Conservation (phyloP, 2,888 invertebrate species). For the Sminthurinus aureus region DNA sequence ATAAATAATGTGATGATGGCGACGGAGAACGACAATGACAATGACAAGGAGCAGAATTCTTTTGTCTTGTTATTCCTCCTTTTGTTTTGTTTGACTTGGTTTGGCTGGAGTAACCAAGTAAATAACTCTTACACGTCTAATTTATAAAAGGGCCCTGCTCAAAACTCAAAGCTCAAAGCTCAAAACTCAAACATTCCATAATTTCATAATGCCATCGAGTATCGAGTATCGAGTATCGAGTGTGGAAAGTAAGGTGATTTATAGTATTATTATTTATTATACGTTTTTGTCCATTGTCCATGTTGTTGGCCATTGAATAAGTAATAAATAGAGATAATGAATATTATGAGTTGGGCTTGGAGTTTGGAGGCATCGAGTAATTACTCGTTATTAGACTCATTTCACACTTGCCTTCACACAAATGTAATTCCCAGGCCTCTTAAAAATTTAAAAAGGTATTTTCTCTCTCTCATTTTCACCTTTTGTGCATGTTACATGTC, state of each 20-base stretch:
- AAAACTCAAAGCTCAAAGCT: not conserved
- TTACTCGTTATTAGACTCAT: conserved; percentile 15
- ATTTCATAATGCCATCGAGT: too few species aligned
- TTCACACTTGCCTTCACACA: conserved; percentile 7
- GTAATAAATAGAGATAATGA: not conserved
- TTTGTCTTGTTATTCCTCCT: not conserved
- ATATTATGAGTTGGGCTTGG: not conserved
- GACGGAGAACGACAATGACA: not conserved
- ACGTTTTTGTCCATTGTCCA: too few species aligned
- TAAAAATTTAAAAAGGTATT: not conserved
- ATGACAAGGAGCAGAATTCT: not conserved
- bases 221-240: too few species aligned
- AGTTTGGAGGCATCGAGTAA: not conserved
- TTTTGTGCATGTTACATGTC: not conserved
- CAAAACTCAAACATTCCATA: not conserved
- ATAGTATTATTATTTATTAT: too few species aligned
- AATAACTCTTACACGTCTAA: not conserved
- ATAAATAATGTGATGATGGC: not conserved
- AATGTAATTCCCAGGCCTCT: not conserved
- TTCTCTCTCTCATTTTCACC: conserved; percentile 4
- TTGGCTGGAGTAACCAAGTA: not conserved
- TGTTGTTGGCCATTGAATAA: too few species aligned
- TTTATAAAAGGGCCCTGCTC: not conserved
- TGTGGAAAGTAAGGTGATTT: not conserved
- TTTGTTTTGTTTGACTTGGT: not conserved